These are phyloP conservation scores for Rhegmatorhina hoffmannsi DNA, from an alignment of 2,113 vertebrate species.

Conservation along the genomic window DNA sequence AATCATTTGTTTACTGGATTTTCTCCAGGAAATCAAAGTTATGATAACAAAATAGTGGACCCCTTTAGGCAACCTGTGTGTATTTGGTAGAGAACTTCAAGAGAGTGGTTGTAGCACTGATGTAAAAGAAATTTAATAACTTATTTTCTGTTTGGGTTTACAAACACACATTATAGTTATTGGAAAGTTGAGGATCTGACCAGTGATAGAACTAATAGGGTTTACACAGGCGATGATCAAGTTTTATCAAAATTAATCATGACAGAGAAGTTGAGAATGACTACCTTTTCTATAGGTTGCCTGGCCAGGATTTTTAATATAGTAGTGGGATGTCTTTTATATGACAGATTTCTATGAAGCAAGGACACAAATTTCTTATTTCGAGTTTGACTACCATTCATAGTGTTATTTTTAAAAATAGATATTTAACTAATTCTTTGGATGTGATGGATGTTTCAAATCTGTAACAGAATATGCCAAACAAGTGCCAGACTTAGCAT, in stretches of 20 bases:
- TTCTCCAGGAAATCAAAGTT: neutral
- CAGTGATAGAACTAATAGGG: neutral
- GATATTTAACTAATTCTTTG: neutral
- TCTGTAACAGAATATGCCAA: neutral
- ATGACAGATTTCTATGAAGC: neutral
- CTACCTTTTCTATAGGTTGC: neutral
- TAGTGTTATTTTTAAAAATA: neutral
- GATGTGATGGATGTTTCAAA: neutral
- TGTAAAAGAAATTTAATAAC: neutral
- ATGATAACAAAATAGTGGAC: neutral
- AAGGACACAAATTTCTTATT: neutral
- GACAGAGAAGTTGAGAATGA: neutral
- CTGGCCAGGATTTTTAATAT: neutral
- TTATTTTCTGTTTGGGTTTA: neutral
- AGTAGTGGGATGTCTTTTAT: neutral
- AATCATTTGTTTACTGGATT: neutral
- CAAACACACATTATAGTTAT: neutral
- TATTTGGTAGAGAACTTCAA: neutral
- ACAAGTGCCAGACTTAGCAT: fast-evolving
- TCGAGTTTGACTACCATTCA: neutral
- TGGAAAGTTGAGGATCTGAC: neutral
- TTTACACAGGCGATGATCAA: neutral
- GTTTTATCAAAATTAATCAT: neutral
- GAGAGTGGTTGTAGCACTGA: neutral
- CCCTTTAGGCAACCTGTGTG: neutral